These are phyloP conservation scores for Atherix ibis DNA, from an alignment of 2,888 invertebrate genomes.

Conservation along the genomic window DNA sequence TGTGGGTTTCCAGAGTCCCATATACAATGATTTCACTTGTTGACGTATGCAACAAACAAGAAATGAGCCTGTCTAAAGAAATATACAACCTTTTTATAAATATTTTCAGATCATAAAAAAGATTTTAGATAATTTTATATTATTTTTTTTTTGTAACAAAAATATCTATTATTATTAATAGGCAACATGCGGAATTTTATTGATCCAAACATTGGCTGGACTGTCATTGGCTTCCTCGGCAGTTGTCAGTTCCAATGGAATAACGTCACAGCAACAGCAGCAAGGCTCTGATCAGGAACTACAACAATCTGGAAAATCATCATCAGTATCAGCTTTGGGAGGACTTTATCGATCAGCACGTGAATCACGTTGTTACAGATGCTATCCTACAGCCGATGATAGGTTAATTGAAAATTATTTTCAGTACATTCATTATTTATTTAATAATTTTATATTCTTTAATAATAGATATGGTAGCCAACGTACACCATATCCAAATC, in stretches of 20 bases:
- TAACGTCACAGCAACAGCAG: too few species aligned
- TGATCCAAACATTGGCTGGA: slow-evolving; percentile 3
- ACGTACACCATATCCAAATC: background rate
- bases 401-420: slow-evolving; percentile 14
- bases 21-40: too few species aligned
- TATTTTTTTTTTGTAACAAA: too few species aligned
- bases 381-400: slow-evolving; percentile 22
- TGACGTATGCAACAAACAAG: too few species aligned
- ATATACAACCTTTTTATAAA: too few species aligned
- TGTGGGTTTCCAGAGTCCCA: too few species aligned
- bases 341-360: slow-evolving; percentile 20
- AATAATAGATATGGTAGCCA: background rate
- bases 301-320: slow-evolving; percentile 3
- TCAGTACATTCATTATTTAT: background rate
- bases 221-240: too few species aligned
- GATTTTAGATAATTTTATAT: too few species aligned
- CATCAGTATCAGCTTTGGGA: slow-evolving; percentile 2
- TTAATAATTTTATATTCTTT: background rate
- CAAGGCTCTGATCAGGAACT: background rate
- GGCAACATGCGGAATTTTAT: slow-evolving; percentile 2
- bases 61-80: too few species aligned
- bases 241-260: too few species aligned
- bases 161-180: too few species aligned
- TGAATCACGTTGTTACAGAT: slow-evolving; percentile 27
- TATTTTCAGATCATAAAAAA: too few species aligned